Percentiles rank a stretch among this genome's conserved stretches.
These are phyloP conservation scores for Ceratina australensis DNA, from an alignment of 1,140 invertebrate genomes.

Conservation along the genomic window DNA sequence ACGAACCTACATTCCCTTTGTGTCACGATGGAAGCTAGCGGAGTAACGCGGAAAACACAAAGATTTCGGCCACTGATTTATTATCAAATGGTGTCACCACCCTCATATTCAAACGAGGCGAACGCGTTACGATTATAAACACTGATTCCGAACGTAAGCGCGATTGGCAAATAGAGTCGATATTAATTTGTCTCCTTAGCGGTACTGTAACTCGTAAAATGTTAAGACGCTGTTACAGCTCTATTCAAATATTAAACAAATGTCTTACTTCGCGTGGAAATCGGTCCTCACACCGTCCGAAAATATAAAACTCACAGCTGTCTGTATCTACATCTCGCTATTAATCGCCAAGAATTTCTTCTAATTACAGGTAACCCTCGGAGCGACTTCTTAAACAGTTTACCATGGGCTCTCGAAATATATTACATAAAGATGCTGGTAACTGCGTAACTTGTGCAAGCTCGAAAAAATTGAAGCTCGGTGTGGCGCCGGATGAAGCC, in stretches of 20 bases:
- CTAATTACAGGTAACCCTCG: not conserved
- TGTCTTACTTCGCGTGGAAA: no score
- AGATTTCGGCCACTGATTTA: conserved; percentile 9
- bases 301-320: no score
- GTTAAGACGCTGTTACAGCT: not conserved
- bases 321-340: no score
- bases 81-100: not conserved
- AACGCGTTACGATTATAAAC: not conserved
- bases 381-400: not conserved
- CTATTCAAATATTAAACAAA: no score
- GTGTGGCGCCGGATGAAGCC: not conserved
- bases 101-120: not conserved
- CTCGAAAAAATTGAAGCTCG: conserved; percentile 9
- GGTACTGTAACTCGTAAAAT: conserved; percentile 3
- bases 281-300: no score
- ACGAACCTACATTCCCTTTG: conserved; percentile 21
- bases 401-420: not conserved
- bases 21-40: not conserved
- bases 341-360: not conserved
- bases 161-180: no score
- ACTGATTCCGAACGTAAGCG: no score
- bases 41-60: not conserved
- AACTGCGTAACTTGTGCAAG: not conserved
- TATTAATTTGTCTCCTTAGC: not conserved
- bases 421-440: not conserved